These are phyloP conservation scores for Syngnathoides biaculeatus DNA, from an alignment of 2,113 vertebrate genomes.

Conservation along the genomic window DNA sequence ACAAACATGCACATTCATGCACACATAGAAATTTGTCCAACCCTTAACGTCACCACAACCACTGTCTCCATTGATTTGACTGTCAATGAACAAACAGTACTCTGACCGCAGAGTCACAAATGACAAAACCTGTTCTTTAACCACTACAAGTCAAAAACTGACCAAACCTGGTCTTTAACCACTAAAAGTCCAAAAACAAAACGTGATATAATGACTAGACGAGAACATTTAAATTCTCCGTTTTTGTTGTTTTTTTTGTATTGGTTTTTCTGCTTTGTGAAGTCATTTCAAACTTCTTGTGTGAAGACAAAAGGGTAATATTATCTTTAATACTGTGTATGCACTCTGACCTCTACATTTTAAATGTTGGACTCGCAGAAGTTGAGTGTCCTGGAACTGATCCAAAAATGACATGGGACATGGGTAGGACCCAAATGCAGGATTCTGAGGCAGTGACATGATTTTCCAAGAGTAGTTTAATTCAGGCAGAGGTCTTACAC, in stretches of 20 bases:
- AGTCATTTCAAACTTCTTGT: neutral
- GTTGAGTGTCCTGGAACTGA: neutral
- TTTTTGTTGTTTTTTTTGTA: neutral
- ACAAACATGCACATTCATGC: neutral
- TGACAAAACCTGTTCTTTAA: constrained; percentile 42
- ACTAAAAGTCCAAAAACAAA: no score
- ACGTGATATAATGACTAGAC: no score
- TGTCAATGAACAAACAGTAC: constrained; percentile 15
- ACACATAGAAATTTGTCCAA: constrained; percentile 4
- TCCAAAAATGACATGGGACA: neutral
- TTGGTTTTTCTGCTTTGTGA: neutral
- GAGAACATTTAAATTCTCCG: no score
- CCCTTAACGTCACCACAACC: constrained; percentile 7
- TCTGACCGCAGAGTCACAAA: constrained; percentile 33
- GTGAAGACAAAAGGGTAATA: neutral
- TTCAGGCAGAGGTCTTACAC: no score
- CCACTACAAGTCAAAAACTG: neutral
- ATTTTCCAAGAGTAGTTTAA: no score
- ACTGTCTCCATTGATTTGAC: constrained; percentile 40
- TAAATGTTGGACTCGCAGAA: neutral
- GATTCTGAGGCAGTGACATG: no score
- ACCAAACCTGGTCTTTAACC: neutral
- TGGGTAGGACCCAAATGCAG: no score
- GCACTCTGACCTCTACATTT: neutral
- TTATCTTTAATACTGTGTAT: neutral